Conservation (phyloP, 2,113 vertebrate species). For the Ochotona princeps region DNA sequence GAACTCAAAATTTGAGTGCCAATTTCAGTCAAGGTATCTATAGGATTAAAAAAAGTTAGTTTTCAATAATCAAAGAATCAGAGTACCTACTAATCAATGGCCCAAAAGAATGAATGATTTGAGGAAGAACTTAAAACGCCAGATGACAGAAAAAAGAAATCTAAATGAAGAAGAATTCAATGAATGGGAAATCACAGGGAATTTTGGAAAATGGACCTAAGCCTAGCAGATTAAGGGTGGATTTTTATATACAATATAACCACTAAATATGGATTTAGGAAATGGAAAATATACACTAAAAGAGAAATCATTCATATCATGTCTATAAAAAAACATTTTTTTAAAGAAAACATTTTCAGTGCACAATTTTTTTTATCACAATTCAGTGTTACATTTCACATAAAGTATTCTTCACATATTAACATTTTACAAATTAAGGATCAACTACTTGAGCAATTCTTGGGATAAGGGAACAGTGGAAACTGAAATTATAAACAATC, state of each 20-base stretch:
- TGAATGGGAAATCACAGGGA: not conserved
- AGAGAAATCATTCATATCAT: conserved; percentile 28
- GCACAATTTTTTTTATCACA: conserved; percentile 1
- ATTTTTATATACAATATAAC: not conserved
- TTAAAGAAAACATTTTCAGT: not conserved
- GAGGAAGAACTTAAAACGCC: conserved; percentile 22
- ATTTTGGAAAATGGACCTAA: conserved; percentile 2
- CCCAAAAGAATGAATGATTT: conserved; percentile 44
- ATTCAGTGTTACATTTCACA: not conserved
- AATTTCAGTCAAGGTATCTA: not conserved
- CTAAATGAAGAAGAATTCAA: conserved; percentile 39
- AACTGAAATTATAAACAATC: not conserved
- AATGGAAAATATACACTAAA: not conserved
- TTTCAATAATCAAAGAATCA: not conserved
- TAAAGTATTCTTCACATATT: conserved; percentile 20
- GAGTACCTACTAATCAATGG: conserved; percentile 30
- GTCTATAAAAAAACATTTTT: conserved; percentile 28
- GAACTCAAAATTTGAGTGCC: not conserved
- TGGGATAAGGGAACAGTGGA: not conserved
- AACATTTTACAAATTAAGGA: conserved; percentile 49
- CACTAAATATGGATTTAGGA: conserved; percentile 14
- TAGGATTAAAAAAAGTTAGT: not conserved
- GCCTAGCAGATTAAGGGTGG: not conserved
- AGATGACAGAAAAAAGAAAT: conserved; percentile 49
- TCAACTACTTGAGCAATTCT: not conserved